Evolutionary conservation across 2,888 invertebrate species (phyloP).

Genomic region (Leptura quadrifasciata): DNA sequence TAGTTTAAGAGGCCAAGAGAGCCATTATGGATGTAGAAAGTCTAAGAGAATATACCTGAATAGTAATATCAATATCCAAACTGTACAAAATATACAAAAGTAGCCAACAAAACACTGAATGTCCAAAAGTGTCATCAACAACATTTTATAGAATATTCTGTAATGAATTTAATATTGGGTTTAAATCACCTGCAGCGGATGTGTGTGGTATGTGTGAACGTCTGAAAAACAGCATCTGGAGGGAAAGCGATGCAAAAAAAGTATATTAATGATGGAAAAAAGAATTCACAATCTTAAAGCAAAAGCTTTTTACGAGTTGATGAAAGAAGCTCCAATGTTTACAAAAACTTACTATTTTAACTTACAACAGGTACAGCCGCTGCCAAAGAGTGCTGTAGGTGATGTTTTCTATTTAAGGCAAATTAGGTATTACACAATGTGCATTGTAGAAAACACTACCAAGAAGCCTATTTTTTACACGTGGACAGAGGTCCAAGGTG

Average conservation of each 20-base stretch:
- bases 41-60: conserved; percentile 5
- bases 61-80: background rate
- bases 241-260: conserved; percentile 1
- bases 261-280: background rate
- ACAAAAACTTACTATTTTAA: background rate
- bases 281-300: conserved; percentile 1
- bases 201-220: conserved; percentile 2
- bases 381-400: conserved; percentile 29
- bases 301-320: conserved; percentile 12
- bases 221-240: background rate
- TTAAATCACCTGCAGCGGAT: conserved; percentile 9
- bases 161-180: too few relatives aligned
- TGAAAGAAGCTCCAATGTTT: conserved; percentile 10
- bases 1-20: background rate
- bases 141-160: conserved; percentile 33
- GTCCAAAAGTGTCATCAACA: conserved; percentile 24
- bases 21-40: background rate
- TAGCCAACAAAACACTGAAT: conserved; percentile 20
- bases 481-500: conserved; percentile 30
- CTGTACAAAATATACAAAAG: conserved; percentile 21
- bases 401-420: conserved; percentile 7
- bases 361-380: too few relatives aligned
- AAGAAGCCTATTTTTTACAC: background rate
- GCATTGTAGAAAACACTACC: background rate
- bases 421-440: background rate